A percentile compares a stretch with the other conserved stretches of the same genome.
Evolutionary conservation across 1,140 invertebrate genomes (phyloP).

Genomic region (Scaptomyza graminum): DNA sequence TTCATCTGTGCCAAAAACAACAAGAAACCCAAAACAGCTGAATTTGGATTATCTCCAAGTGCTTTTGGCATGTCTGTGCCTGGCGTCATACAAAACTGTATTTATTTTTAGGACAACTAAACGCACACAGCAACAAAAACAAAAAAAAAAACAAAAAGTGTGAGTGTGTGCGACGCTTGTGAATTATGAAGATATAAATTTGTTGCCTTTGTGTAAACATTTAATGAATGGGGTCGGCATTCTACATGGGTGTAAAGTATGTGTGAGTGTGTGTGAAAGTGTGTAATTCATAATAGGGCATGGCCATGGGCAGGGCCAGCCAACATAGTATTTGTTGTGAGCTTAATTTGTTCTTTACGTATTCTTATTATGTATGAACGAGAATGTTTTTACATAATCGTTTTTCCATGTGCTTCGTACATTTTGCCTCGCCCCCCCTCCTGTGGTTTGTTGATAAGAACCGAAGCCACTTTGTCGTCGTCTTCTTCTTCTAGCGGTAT

Average conservation of each 20-base stretch:
- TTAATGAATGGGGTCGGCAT: conserved; percentile 53
- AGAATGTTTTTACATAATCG: conserved; percentile 71
- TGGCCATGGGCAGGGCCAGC: conserved; percentile 53
- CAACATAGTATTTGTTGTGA: conserved; percentile 40
- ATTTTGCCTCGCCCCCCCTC: too few species aligned
- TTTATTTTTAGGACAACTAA: conserved; percentile 79
- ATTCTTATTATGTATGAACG: conserved; percentile 12
- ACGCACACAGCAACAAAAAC: conserved; percentile 50
- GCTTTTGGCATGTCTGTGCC: conserved; percentile 20
- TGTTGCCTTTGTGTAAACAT: conserved; percentile 59
- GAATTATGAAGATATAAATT: conserved; percentile 63
- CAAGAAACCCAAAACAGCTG: conserved; percentile 18
- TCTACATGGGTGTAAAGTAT: conserved; percentile 6
- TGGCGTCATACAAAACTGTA: conserved; percentile 69
- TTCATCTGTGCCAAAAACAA: conserved; percentile 37
- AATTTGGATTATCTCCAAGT: conserved; percentile 76
- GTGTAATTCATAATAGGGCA: conserved; percentile 22
- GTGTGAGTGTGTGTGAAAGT: conserved; percentile 3
- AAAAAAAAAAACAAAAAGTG: background rate
- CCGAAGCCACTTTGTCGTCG: background rate
- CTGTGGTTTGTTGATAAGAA: conserved; percentile 56
- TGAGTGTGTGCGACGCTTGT: conserved; percentile 22
- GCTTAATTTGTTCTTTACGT: conserved; percentile 60
- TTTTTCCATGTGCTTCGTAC: conserved; percentile 61
- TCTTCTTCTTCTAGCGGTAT: conserved; percentile 54